phyloP scores from a whole-genome alignment of 2,888 invertebrate genomes.

The Epicampocera succincta region DNA sequence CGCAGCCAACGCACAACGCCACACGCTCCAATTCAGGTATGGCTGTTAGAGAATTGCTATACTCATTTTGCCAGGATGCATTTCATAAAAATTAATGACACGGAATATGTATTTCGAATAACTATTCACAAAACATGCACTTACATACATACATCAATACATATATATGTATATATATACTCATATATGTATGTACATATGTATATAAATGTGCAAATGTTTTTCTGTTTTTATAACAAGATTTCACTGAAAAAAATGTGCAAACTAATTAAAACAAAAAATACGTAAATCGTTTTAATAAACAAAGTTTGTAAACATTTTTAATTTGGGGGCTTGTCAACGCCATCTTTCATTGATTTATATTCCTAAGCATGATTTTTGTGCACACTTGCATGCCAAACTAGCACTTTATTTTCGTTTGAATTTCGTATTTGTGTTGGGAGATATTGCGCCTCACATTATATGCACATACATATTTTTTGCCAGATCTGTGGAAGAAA shows the following conservation, averaged over 20 bases:
- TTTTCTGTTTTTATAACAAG: background rate
- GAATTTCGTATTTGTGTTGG: background rate
- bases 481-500: too few relatives aligned
- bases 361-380: constrained; percentile 1
- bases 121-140: too few relatives aligned
- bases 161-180: background rate
- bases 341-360: background rate
- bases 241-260: constrained; percentile 31
- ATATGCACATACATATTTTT: background rate
- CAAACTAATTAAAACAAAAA: constrained; percentile 46
- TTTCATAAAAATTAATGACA: too few relatives aligned
- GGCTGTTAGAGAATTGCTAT: too few relatives aligned
- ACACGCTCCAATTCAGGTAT: too few relatives aligned
- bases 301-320: constrained; percentile 26
- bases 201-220: too few relatives aligned
- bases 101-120: too few relatives aligned
- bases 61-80: too few relatives aligned
- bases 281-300: constrained; percentile 47
- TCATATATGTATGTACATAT: background rate
- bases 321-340: constrained; percentile 56
- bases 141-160: background rate
- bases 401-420: background rate
- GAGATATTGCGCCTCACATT: constrained; percentile 22
- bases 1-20: too few relatives aligned
- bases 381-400: constrained; percentile 5